Base-by-base conservation (phyloP, 2,797 vertebrate species). In the Mustela erminea region DNA sequence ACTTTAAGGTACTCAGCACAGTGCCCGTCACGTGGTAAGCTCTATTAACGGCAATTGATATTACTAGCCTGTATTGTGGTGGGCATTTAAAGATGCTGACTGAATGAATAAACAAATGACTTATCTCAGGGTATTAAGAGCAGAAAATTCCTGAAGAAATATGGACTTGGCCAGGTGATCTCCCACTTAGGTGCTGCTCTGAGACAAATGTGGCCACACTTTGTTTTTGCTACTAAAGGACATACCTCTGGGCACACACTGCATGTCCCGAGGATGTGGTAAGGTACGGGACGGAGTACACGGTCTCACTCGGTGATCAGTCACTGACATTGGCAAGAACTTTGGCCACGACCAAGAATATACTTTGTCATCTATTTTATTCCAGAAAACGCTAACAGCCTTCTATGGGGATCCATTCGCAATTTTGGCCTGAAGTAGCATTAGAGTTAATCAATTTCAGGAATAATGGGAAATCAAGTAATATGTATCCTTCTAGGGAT, bases 391-490 rank as follows among this genome's bases (percentile, higher is more conserved):
- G 38, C 52, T 38, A 3, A 85, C n/a, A 75, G 32, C 91, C 74
- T 91, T 83, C 85, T 35, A 9, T 70, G 86, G 77, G 60, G 93
- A 93, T 91, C 52, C 17, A 15, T 80, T 86, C 87, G 56, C 10
- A 83, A 14, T 84, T 68, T 94, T 83, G 91, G 14, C 43, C 78
- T 96, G 77, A 62, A 70, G 41, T 60, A 75, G 62, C 66, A 77
- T 77, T 81, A 54, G 70, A 84, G 84, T 38, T 95, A 90, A 52
- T 84, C 87, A 78, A 91, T 88, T 97, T 94, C 60, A 66, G n/a
- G 78, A 97, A 96, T 94, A 56, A 91, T 23, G 32, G 46, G 46
- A 88, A 96, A 96, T 91, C 85, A 94, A 58, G 62, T 52, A 35
- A 94, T 75, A 2, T 23, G 18, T 62, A 54, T 82, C 41, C 52